Percentiles rank a stretch among this genome's conserved stretches.
These are phyloP conservation scores for Heteromurus nitidus DNA, from an alignment of 2,888 invertebrate species.

Conservation along the genomic window DNA sequence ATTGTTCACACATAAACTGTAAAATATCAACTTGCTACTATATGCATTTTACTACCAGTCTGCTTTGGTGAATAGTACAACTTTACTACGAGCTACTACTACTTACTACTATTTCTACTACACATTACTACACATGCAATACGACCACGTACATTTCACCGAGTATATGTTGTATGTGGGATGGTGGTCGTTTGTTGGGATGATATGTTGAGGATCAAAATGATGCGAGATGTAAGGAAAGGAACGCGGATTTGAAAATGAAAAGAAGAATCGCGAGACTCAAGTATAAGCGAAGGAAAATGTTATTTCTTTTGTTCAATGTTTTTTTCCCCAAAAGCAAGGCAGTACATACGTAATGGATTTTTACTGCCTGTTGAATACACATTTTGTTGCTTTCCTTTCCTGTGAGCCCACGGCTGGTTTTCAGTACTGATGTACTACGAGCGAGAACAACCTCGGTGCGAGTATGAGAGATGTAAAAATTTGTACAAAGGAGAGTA, in stretches of 20 bases:
- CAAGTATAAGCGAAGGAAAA: neutral
- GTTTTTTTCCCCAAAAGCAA: neutral
- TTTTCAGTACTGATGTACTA: too few relatives aligned
- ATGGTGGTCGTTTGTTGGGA: neutral
- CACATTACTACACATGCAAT: neutral
- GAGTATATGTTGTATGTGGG: neutral
- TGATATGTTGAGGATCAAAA: neutral
- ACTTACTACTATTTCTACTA: slow-evolving; percentile 18
- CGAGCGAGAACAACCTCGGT: too few relatives aligned
- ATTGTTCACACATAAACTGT: too few relatives aligned
- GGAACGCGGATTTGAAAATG: neutral
- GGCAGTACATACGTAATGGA: neutral
- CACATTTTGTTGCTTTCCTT: neutral
- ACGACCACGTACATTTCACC: neutral
- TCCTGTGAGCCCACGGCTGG: neutral
- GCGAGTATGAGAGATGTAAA: too few relatives aligned
- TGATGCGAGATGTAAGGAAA: neutral
- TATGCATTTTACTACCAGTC: neutral
- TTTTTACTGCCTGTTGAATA: slow-evolving; percentile 4
- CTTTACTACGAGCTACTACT: slow-evolving; percentile 24
- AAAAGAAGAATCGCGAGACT: neutral
- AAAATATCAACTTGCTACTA: too few relatives aligned
- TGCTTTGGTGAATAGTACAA: slow-evolving; percentile 17
- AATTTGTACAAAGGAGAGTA: too few relatives aligned
- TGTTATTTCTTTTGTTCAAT: neutral